Percentiles rank a stretch among this genome's conserved stretches.
These are phyloP conservation scores for Smutsia temminckii DNA, from an alignment of 2,797 vertebrate species.

Conservation along the genomic window DNA sequence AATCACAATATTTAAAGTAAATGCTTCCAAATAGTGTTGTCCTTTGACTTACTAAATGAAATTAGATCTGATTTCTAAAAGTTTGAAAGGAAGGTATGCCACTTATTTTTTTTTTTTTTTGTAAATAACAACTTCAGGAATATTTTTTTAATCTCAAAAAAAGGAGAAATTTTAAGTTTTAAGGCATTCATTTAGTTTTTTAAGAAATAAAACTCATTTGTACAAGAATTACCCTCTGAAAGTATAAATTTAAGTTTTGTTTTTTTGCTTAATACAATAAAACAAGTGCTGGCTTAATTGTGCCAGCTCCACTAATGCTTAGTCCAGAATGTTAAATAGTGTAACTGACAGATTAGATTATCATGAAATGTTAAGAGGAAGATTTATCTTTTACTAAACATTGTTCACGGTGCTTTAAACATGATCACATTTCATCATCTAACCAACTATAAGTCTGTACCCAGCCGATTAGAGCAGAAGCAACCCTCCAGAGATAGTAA, in stretches of 20 bases:
- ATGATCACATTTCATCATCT: not conserved
- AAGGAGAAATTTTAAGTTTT: not conserved
- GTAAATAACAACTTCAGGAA: not conserved
- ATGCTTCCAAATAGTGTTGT: not conserved
- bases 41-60: not conserved
- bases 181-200: not conserved
- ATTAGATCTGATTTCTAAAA: conserved; percentile 26
- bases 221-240: not conserved
- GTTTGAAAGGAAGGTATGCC: not conserved
- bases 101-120: not conserved
- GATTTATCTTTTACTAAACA: not conserved
- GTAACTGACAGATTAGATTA: not conserved
- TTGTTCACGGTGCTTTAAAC: not conserved
- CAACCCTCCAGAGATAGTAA: not conserved
- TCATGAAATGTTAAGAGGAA: not conserved
- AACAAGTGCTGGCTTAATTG: not conserved
- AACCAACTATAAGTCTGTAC: not conserved
- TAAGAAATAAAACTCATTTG: conserved; percentile 19
- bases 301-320: not conserved
- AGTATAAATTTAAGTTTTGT: not conserved
- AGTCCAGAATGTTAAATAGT: not conserved
- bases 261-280: conserved; percentile 1
- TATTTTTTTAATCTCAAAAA: not conserved
- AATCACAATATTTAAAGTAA: conserved; percentile 34
- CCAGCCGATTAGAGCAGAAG: not conserved